Evolutionary conservation across 2,113 vertebrate genomes (phyloP).

Genomic region (Telmatochromis bifrenatus): DNA sequence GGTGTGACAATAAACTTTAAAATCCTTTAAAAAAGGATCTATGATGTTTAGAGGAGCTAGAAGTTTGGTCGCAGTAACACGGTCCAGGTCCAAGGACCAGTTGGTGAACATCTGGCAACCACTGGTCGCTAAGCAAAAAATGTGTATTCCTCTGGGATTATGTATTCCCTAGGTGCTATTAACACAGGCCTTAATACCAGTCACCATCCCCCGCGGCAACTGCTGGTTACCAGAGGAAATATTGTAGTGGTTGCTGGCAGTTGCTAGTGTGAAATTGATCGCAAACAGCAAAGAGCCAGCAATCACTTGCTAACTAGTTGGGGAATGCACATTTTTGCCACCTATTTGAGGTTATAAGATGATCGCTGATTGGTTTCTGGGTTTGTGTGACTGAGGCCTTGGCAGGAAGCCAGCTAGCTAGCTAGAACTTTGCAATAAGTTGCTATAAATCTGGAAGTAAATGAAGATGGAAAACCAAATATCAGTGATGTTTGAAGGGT

Average conservation of each 20-base stretch:
- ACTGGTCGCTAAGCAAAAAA: not conserved
- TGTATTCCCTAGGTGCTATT: not conserved
- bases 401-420: not conserved
- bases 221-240: not conserved
- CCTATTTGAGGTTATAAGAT: not conserved
- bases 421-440: not conserved
- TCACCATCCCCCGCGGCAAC: not conserved
- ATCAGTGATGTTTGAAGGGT: not conserved
- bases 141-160: not conserved
- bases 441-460: not conserved
- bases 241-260: not conserved
- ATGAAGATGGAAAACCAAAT: not conserved
- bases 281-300: not conserved
- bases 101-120: not conserved
- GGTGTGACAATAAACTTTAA: not conserved
- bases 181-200: not conserved
- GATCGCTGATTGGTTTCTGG: not conserved
- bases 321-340: not conserved
- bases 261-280: not conserved
- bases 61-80: not conserved
- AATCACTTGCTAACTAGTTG: not conserved
- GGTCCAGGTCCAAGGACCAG: not conserved
- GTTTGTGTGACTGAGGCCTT: not conserved
- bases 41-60: not conserved
- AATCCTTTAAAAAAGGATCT: not conserved